Evolutionary conservation across 2,888 invertebrate genomes (phyloP).

Genomic region (Meliscaeva auricollis): DNA sequence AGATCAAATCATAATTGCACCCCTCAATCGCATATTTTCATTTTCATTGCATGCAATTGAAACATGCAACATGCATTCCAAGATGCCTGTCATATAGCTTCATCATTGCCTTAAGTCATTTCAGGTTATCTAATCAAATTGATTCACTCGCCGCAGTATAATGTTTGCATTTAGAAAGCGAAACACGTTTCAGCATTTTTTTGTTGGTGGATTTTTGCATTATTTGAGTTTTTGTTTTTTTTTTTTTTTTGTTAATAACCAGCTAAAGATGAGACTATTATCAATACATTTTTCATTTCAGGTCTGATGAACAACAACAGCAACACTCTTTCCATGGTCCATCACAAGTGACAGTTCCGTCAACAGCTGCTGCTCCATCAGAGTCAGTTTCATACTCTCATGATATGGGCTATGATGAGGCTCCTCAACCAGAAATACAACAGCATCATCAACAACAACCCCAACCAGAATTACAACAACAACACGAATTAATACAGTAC

Average conservation of each 20-base stretch:
- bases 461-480: conserved; percentile 8
- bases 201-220: conserved; percentile 31
- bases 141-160: conserved; percentile 42
- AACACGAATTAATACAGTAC: conserved; percentile 75
- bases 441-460: conserved; percentile 19
- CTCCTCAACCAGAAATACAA: conserved; percentile 42
- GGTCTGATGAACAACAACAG: conserved; percentile 75
- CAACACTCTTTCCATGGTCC: conserved; percentile 69
- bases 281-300: conserved; percentile 55
- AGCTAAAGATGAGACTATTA: conserved; percentile 39
- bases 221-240: conserved; percentile 28
- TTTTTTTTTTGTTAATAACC: neutral
- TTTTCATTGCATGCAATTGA: conserved; percentile 28
- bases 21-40: conserved; percentile 27
- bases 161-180: conserved; percentile 70
- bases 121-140: conserved; percentile 57
- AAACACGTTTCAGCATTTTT: conserved; percentile 57
- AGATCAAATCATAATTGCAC: conserved; percentile 51
- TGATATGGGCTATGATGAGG: conserved; percentile 43
- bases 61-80: conserved; percentile 12
- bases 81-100: conserved; percentile 26
- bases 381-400: conserved; percentile 76
- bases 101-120: conserved; percentile 41
- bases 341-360: conserved; percentile 78
- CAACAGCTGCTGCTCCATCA: conserved; percentile 68